These are phyloP conservation scores for Mobula birostris DNA, from an alignment of 2,113 vertebrate genomes.

Conservation along the genomic window DNA sequence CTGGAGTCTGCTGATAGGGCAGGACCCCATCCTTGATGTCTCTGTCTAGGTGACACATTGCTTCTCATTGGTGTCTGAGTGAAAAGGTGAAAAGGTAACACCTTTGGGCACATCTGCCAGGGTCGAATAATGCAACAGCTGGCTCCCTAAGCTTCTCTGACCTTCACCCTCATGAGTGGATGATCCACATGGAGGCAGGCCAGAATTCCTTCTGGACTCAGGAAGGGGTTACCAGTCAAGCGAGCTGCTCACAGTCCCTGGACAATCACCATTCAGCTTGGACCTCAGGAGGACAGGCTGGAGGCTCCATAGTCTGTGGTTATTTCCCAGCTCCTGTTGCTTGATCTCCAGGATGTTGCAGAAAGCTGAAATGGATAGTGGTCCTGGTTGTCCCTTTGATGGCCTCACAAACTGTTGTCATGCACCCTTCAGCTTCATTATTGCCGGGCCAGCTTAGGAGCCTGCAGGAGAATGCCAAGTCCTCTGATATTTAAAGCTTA, in stretches of 20 bases:
- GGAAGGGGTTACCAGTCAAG: background rate
- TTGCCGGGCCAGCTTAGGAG: too few relatives aligned
- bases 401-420: too few relatives aligned
- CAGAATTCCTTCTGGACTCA: background rate
- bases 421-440: too few relatives aligned
- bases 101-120: background rate
- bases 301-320: too few relatives aligned
- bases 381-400: too few relatives aligned
- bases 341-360: too few relatives aligned
- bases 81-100: background rate
- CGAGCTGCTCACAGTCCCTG: background rate
- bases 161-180: background rate
- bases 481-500: too few relatives aligned
- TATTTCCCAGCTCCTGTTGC: too few relatives aligned
- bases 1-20: background rate
- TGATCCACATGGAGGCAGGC: background rate
- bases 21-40: background rate
- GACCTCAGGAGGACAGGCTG: background rate
- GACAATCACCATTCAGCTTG: background rate
- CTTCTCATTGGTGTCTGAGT: background rate
- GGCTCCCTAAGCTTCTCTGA: background rate
- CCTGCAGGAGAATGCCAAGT: too few relatives aligned
- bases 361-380: too few relatives aligned
- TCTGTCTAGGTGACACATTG: background rate
- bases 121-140: background rate